Evolutionary conservation across 2,113 vertebrate species (phyloP).

Genomic region (Oophaga pumilio): DNA sequence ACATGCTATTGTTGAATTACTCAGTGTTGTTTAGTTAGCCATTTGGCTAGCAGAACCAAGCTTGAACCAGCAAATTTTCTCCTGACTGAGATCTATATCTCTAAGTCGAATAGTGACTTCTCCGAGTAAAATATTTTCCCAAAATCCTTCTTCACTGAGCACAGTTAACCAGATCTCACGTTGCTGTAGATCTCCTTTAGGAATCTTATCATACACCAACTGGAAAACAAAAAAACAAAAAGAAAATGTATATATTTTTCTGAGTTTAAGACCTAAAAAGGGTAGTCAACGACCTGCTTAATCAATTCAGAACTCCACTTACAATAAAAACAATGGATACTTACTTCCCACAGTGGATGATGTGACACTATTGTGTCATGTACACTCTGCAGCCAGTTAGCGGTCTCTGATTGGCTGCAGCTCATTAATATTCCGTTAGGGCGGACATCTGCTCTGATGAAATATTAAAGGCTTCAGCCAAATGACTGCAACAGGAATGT

Average conservation of each 20-base stretch:
- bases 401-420: no score
- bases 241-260: not conserved
- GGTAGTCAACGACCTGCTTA: no score
- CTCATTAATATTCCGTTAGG: no score
- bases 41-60: slow-evolving; percentile 77
- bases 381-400: no score
- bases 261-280: no score
- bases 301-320: no score
- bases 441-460: no score
- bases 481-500: no score
- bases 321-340: no score
- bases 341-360: no score
- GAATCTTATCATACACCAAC: slow-evolving; percentile 93
- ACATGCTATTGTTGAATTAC: not conserved
- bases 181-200: slow-evolving; percentile 88
- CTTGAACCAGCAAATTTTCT: slow-evolving; percentile 92
- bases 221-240: slow-evolving; percentile 60
- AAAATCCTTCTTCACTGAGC: slow-evolving; percentile 90
- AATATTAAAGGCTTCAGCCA: no score
- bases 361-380: no score
- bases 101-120: slow-evolving; percentile 87
- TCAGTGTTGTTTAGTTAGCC: slow-evolving; percentile 64
- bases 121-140: slow-evolving; percentile 92
- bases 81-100: slow-evolving; percentile 82
- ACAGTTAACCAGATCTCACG: slow-evolving; percentile 90